Evolutionary conservation across 2,113 vertebrate genomes (phyloP), one percentile per base, ranked within the genome.

Genomic region (Copsychus sechellarum): DNA sequence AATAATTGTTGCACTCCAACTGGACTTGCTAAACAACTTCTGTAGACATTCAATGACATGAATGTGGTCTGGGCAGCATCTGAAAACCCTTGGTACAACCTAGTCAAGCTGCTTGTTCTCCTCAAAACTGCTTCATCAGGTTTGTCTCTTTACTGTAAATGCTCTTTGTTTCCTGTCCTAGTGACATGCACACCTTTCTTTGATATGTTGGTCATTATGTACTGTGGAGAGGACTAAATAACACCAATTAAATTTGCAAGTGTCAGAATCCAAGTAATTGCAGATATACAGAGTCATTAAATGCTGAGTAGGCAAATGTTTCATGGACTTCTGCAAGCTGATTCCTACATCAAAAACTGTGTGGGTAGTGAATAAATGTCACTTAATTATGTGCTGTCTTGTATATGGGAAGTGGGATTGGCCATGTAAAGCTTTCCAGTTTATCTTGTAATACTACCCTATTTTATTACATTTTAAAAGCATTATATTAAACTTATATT

Each of bases 321-420:
- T 61, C 33, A 1, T 62, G 60, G 86, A 42, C 29, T 92, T 70
- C 53, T 77, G 74, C 67, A 85, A 36, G 79, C 17, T 70, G 86
- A 90, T 95, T 95, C 45, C 67, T 82, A 70, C 58, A 26, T 93
- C 24, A 96, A 77, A 94, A 86, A 25, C 18, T 18, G 23, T 33
- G 42, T 92, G 71, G 58, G 62, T 77, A 82, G 66, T 38, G 31
- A 73, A 51, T 93, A 92, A 90, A 87, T 88, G 96, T 92, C 81
- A 64, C 62, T 94, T 95, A 96, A 95, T 96, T 94, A 71, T 0
- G 13, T 79, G 51, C 50, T 74, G 42, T 64, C 47, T 67, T 53
- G 18, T 15, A n/a, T 61, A 13, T 72, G 71, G 70, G 71, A 61
- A 88, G 19, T 67, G 60, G 81, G 57, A 36, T 81, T 64, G 69